Evolutionary conservation across 2,888 invertebrate genomes (phyloP).

Genomic region (Caenorhabditis doughertyi): DNA sequence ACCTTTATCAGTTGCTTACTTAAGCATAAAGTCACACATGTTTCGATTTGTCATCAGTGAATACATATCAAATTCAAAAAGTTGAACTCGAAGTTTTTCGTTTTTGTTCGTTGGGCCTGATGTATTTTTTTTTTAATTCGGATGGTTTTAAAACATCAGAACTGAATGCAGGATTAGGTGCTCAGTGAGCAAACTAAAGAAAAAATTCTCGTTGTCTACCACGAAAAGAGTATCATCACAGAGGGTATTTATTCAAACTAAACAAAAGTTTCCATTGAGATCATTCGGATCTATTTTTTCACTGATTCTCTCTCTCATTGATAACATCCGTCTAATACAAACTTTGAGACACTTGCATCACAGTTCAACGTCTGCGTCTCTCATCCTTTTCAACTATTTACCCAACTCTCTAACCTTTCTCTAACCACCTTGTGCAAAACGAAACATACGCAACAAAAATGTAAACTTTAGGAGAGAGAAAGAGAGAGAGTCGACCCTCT

Average conservation of each 20-base stretch:
- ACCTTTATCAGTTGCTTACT: neutral
- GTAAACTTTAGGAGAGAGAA: slow-evolving; percentile 44
- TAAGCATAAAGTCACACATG: too few species aligned
- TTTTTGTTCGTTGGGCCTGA: too few species aligned
- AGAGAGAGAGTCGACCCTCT: too few species aligned
- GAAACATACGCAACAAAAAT: slow-evolving; percentile 47
- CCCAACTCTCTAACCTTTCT: slow-evolving; percentile 1
- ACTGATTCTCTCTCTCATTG: neutral
- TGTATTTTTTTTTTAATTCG: too few species aligned
- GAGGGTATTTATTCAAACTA: neutral
- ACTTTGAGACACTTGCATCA: slow-evolving; percentile 7
- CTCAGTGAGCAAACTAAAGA: neutral
- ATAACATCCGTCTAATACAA: slow-evolving; percentile 4
- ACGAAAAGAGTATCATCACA: neutral
- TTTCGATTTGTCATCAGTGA: neutral
- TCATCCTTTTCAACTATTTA: neutral
- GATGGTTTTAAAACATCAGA: too few species aligned
- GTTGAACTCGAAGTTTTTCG: too few species aligned
- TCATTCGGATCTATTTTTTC: slow-evolving; percentile 16
- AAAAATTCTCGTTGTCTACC: neutral
- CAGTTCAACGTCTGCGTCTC: slow-evolving; percentile 14
- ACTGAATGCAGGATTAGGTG: neutral
- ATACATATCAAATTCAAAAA: too few species aligned
- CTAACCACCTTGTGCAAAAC: slow-evolving; percentile 36
- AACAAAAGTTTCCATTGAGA: slow-evolving; percentile 25